A percentile compares a stretch with the other conserved stretches of the same genome.
Conservation (phyloP, 2,888 invertebrate species). For the Scrobipalpa atriplicella region DNA sequence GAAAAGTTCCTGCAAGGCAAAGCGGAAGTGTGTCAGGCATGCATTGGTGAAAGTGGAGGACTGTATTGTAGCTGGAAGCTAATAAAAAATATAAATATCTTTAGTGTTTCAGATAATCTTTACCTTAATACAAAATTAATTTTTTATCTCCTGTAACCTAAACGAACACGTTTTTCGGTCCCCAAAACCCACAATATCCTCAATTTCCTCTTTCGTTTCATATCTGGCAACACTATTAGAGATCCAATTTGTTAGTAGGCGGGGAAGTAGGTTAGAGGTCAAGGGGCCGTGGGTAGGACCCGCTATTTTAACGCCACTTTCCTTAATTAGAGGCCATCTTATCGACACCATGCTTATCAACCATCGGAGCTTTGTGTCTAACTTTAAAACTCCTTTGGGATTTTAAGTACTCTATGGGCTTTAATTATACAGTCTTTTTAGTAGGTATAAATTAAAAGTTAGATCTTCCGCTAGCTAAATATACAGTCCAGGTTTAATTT, state of each 20-base stretch:
- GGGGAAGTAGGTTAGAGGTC: background rate
- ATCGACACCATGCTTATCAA: slow-evolving; percentile 2
- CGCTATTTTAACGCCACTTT: slow-evolving; percentile 31
- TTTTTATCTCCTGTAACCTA: background rate
- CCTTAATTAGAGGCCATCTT: slow-evolving; percentile 15
- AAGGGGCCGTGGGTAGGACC: background rate
- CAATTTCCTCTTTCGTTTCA: slow-evolving; percentile 29
- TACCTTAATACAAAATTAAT: no score
- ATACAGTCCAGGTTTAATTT: no score
- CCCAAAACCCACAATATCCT: slow-evolving; percentile 26
- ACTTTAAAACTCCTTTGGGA: background rate
- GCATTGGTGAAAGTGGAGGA: no score
- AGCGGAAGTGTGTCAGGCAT: no score
- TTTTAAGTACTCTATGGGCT: background rate
- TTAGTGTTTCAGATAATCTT: no score
- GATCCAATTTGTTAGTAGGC: slow-evolving; percentile 52
- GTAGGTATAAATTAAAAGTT: no score
- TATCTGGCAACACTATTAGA: slow-evolving; percentile 35
- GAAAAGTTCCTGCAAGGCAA: no score
- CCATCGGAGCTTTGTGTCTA: background rate
- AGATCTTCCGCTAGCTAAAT: no score
- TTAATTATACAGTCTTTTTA: background rate
- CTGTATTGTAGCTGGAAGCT: no score
- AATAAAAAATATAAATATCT: no score
- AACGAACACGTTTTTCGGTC: background rate